A percentile compares a stretch with the other conserved stretches of the same genome.
phyloP scores from a whole-genome alignment of 2,888 invertebrate species.

The Hirtodrosophila confusa region DNA sequence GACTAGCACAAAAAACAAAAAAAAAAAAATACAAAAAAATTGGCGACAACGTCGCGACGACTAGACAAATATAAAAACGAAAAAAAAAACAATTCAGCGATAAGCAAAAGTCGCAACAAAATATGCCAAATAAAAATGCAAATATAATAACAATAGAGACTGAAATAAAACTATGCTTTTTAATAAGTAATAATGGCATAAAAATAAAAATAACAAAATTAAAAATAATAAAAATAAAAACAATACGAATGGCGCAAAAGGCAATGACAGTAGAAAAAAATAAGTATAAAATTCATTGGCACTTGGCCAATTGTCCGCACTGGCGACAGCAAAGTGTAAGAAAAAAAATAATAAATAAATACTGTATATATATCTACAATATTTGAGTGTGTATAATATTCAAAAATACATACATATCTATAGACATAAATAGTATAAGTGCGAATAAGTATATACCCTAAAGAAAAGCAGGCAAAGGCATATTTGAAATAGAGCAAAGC shows the following conservation, averaged over 20 bases:
- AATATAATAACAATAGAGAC: slow-evolving; percentile 37
- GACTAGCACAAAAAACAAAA: slow-evolving; percentile 30
- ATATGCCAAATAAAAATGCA: slow-evolving; percentile 10
- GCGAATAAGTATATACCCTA: slow-evolving; percentile 17
- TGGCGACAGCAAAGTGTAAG: slow-evolving; percentile 45
- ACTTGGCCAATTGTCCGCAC: slow-evolving; percentile 72
- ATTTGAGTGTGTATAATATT: slow-evolving; percentile 28
- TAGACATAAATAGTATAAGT: not conserved
- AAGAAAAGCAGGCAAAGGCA: slow-evolving; percentile 16
- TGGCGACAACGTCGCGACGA: slow-evolving; percentile 31
- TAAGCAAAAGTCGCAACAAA: slow-evolving; percentile 38
- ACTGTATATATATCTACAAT: slow-evolving; percentile 30
- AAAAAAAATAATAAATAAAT: slow-evolving; percentile 14
- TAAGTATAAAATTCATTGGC: slow-evolving; percentile 68
- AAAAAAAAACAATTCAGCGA: slow-evolving; percentile 29
- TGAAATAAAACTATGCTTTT: slow-evolving; percentile 10
- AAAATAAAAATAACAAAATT: not conserved
- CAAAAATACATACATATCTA: slow-evolving; percentile 24
- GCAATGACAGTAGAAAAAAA: slow-evolving; percentile 42
- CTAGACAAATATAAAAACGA: slow-evolving; percentile 39
- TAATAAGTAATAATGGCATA: slow-evolving; percentile 4
- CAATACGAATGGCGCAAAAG: slow-evolving; percentile 22
- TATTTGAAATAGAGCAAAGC: slow-evolving; percentile 51
- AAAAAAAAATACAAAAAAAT: slow-evolving; percentile 3
- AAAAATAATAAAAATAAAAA: slow-evolving; percentile 8